Evolutionary conservation across 2,888 invertebrate genomes (phyloP).

Genomic region (Ryuthela nishihirai): DNA sequence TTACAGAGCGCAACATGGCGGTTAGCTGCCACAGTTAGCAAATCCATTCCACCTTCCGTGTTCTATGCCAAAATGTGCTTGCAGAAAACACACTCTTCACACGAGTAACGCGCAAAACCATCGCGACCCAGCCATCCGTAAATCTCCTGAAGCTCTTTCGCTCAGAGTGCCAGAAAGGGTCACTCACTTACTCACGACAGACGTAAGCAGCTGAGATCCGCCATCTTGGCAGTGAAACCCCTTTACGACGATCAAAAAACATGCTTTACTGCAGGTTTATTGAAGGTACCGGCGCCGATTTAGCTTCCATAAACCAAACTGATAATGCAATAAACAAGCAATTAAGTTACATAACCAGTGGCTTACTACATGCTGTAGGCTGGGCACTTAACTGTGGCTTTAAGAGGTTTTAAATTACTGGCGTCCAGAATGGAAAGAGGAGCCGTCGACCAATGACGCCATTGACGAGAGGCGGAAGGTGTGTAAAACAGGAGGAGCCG

Average conservation of each 20-base stretch:
- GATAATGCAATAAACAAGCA: conserved; percentile 39
- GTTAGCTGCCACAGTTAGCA: too few species aligned
- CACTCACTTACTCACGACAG: too few species aligned
- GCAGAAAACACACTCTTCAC: too few species aligned
- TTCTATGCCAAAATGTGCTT: too few species aligned
- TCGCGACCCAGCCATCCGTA: too few species aligned
- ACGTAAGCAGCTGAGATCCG: too few species aligned
- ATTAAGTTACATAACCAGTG: conserved; percentile 35
- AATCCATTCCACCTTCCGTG: too few species aligned
- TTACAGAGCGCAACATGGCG: too few species aligned
- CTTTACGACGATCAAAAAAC: conserved; percentile 25
- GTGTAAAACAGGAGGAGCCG: conserved; percentile 27
- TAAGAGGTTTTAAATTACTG: conserved; percentile 33
- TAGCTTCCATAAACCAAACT: conserved; percentile 36
- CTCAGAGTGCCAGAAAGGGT: too few species aligned
- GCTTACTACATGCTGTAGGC: conserved; percentile 20
- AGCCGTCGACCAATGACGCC: conserved; percentile 28
- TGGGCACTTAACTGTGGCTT: conserved; percentile 25
- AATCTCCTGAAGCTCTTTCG: too few species aligned
- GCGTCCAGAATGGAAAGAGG: conserved; percentile 31
- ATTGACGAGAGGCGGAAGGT: conserved; percentile 18
- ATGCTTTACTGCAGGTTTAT: conserved; percentile 16
- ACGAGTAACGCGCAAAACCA: too few species aligned
- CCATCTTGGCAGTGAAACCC: conserved; percentile 29
- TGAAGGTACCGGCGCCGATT: conserved; percentile 25